Evolutionary conservation across 2,113 vertebrate species (phyloP).

Genomic region (Bos indicus): DNA sequence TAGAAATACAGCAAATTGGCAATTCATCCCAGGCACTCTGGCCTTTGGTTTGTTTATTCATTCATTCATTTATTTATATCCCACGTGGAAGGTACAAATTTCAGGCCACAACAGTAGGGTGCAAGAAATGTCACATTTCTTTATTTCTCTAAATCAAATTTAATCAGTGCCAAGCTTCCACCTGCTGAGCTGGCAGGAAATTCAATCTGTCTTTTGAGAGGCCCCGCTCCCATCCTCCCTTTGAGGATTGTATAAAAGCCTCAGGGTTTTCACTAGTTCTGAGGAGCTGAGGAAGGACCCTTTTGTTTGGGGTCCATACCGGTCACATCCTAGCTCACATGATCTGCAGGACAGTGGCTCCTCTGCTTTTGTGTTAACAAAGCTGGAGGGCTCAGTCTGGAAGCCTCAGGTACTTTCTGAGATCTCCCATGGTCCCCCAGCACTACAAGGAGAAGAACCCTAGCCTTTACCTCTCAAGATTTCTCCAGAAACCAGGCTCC

Average conservation of each 20-base stretch:
- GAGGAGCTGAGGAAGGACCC: not conserved
- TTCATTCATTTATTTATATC: slow-evolving; percentile 53
- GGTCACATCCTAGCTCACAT: not conserved
- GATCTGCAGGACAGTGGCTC: not conserved
- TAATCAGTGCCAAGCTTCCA: not conserved
- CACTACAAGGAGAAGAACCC: not conserved
- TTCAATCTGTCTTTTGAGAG: slow-evolving; percentile 17
- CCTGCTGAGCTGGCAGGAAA: slow-evolving; percentile 39
- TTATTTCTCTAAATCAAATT: slow-evolving; percentile 55
- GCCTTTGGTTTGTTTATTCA: slow-evolving; percentile 33
- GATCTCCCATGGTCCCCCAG: not conserved
- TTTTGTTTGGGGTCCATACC: not conserved
- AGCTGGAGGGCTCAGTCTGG: not conserved
- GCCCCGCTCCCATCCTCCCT: no score
- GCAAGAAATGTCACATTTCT: slow-evolving; percentile 40
- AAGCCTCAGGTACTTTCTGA: not conserved
- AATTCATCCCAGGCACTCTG: slow-evolving; percentile 22
- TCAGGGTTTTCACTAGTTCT: not conserved
- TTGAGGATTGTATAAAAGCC: not conserved
- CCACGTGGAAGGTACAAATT: slow-evolving; percentile 18
- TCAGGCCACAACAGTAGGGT: not conserved
- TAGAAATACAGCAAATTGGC: not conserved
- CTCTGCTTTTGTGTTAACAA: not conserved
- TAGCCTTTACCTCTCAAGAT: rapidly evolving
- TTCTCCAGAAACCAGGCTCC: not conserved